A percentile compares a stretch with the other conserved stretches of the same genome.
Conservation (phyloP, 2,797 vertebrate genomes). For the Pseudochirops cupreus region DNA sequence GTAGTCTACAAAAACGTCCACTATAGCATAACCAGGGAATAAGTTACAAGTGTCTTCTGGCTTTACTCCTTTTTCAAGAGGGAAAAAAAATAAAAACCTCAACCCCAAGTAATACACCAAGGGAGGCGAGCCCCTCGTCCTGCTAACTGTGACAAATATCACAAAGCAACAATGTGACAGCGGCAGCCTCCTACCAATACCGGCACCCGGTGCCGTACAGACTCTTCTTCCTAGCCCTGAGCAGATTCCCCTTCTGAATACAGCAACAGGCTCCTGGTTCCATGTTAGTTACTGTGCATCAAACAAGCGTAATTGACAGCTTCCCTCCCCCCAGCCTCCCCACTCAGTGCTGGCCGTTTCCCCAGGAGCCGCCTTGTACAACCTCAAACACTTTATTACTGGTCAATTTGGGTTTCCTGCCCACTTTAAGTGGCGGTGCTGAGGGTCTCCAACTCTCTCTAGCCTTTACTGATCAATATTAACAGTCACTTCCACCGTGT, state of each 20-base stretch:
- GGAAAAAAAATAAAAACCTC: background rate
- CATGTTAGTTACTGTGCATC: slow-evolving; percentile 78
- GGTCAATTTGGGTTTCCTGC: slow-evolving; percentile 88
- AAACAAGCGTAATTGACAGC: slow-evolving; percentile 85
- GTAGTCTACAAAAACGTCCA: background rate
- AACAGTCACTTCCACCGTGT: slow-evolving; percentile 85
- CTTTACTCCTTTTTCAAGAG: background rate
- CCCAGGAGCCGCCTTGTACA: slow-evolving; percentile 85
- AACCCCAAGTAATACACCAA: background rate
- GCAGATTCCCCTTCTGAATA: slow-evolving; percentile 33
- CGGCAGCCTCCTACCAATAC: background rate
- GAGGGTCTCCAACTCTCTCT: slow-evolving; percentile 86
- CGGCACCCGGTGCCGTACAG: slow-evolving; percentile 40
- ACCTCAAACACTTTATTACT: slow-evolving; percentile 88
- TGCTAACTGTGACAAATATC: background rate
- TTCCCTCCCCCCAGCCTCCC: slow-evolving; percentile 83
- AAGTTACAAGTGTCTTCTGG: background rate
- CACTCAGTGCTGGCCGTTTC: slow-evolving; percentile 77
- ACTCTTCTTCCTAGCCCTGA: slow-evolving; percentile 1
- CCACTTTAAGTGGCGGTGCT: slow-evolving; percentile 88
- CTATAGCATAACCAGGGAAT: background rate
- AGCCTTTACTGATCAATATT: slow-evolving; percentile 86
- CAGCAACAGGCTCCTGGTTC: slow-evolving; percentile 51
- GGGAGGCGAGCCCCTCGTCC: background rate
- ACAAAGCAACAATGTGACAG: background rate